phyloP scores from a whole-genome alignment of 2,888 invertebrate species.

The Eulithis testata region DNA sequence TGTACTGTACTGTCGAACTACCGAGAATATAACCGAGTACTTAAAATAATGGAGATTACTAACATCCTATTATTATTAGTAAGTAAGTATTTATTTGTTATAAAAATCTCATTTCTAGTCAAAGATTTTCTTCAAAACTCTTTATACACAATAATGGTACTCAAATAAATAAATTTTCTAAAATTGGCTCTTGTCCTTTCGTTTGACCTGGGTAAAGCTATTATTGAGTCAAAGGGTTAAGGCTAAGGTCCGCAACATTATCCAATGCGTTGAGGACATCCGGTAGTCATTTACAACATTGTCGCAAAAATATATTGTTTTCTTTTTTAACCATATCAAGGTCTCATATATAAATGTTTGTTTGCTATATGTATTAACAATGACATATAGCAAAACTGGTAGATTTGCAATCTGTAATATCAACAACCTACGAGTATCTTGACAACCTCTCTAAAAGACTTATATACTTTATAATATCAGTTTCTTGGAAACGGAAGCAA shows the following conservation, averaged over 20 bases:
- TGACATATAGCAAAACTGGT: too few species aligned
- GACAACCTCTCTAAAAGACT: too few species aligned
- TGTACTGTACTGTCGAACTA: not conserved
- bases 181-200: conserved; percentile 10
- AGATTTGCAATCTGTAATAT: too few species aligned
- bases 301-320: too few species aligned
- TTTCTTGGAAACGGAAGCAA: conserved; percentile 54
- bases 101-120: too few species aligned
- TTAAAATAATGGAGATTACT: too few species aligned
- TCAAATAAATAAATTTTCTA: conserved; percentile 2
- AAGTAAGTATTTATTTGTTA: too few species aligned
- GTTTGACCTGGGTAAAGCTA: conserved; percentile 8
- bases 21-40: not conserved
- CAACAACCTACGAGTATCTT: too few species aligned
- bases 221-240: conserved; percentile 26
- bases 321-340: too few species aligned
- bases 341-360: too few species aligned
- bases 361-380: too few species aligned
- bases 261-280: conserved; percentile 13
- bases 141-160: not conserved
- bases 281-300: not conserved
- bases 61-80: too few species aligned
- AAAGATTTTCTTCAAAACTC: not conserved
- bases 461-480: not conserved
- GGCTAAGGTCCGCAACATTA: conserved; percentile 18